Percentiles rank a stretch among this genome's conserved stretches.
phyloP scores from a whole-genome alignment of 2,888 invertebrate species.

The Metalampra italica region DNA sequence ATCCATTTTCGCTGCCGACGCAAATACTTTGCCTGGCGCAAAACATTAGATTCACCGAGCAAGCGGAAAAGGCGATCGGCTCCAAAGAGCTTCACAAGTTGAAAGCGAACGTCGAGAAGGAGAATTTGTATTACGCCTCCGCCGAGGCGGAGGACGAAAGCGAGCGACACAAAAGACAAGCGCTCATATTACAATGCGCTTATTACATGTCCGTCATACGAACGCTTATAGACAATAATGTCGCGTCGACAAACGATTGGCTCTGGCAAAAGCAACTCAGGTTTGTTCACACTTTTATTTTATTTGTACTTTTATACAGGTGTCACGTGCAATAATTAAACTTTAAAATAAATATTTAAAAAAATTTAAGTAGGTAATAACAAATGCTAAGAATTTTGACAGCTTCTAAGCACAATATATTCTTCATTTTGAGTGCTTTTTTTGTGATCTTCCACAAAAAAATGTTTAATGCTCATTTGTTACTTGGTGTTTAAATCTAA shows the following conservation, averaged over 20 bases:
- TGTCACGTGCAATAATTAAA: no score
- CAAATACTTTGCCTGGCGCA: slow-evolving; percentile 92
- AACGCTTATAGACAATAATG: slow-evolving; percentile 83
- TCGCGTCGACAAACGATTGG: slow-evolving; percentile 88
- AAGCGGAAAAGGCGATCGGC: slow-evolving; percentile 88
- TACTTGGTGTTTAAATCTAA: no score
- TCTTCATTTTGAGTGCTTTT: no score
- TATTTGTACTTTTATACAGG: not conserved
- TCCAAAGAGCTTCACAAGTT: slow-evolving; percentile 80
- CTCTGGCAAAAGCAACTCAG: slow-evolving; percentile 96
- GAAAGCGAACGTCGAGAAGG: slow-evolving; percentile 69
- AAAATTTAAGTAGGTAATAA: no score
- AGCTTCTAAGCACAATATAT: no score
- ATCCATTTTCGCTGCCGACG: slow-evolving; percentile 78
- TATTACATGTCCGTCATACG: slow-evolving; percentile 92
- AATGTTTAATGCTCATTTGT: no score
- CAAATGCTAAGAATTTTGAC: no score
- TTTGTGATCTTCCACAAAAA: no score
- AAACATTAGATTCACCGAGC: slow-evolving; percentile 90
- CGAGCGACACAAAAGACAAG: slow-evolving; percentile 91
- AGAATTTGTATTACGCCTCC: slow-evolving; percentile 69
- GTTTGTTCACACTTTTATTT: slow-evolving; percentile 41
- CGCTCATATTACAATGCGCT: slow-evolving; percentile 94
- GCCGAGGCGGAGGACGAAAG: slow-evolving; percentile 78
- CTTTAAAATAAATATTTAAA: no score